A percentile compares a stretch with the other conserved stretches of the same genome.
Evolutionary conservation across 1,140 invertebrate species (phyloP).

Genomic region (Cotesia glomerata): DNA sequence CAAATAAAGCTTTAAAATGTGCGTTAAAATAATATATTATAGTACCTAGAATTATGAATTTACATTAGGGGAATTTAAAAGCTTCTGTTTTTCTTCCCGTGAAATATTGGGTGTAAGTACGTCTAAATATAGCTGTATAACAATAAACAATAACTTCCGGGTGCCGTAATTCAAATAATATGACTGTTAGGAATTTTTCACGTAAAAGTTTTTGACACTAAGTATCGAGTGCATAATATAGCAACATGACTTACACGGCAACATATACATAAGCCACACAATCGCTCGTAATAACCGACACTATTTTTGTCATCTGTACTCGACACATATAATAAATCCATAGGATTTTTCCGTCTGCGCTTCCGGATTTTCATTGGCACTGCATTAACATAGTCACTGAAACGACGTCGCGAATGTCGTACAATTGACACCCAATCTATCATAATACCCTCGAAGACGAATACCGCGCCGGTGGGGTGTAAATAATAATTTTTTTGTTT

Average conservation of each 20-base stretch:
- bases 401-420: constrained; percentile 72
- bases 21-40: too few species aligned
- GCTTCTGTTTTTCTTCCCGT: background rate
- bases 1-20: too few species aligned
- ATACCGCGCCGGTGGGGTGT: background rate
- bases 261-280: constrained; percentile 14
- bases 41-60: background rate
- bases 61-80: background rate
- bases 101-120: too few species aligned
- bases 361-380: constrained; percentile 70
- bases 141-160: constrained; percentile 11
- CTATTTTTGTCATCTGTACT: background rate
- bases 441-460: constrained; percentile 59
- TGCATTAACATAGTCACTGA: constrained; percentile 75
- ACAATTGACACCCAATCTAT: constrained; percentile 83
- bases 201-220: too few species aligned
- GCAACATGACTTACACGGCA: too few species aligned
- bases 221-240: too few species aligned
- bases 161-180: background rate
- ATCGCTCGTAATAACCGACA: background rate
- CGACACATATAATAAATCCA: constrained; percentile 3
- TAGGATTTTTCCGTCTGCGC: constrained; percentile 57
- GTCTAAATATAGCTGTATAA: constrained; percentile 5
- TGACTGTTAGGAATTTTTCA: too few species aligned
- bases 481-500: too few species aligned